Evolutionary conservation across 2,797 vertebrate species (phyloP).

Genomic region (Pithecia hirsuta): DNA sequence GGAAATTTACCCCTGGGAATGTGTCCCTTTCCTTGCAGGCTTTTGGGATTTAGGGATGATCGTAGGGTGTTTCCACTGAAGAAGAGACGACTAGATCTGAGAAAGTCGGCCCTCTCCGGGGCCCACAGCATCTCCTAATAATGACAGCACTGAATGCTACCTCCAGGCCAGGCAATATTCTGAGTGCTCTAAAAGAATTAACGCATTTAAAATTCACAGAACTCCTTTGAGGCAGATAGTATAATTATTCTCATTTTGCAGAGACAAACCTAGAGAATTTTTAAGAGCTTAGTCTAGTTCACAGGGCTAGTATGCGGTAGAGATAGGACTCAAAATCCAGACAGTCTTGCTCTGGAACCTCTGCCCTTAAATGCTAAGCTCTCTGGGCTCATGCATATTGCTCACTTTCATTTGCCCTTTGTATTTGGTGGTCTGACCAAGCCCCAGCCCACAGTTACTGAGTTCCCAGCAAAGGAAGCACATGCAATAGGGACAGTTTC

Average conservation of each 20-base stretch:
- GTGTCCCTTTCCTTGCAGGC: neutral
- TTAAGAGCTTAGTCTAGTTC: neutral
- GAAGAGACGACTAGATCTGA: neutral
- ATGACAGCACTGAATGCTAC: neutral
- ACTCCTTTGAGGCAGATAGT: conserved; percentile 13
- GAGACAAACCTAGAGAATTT: neutral
- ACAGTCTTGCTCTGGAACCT: neutral
- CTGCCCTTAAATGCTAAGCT: neutral
- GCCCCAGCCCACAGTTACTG: neutral
- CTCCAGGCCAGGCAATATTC: neutral
- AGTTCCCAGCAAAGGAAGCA: neutral
- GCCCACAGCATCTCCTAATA: neutral
- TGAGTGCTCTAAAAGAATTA: neutral
- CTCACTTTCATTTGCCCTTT: neutral
- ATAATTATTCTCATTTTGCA: conserved; percentile 49
- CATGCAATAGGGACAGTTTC: neutral
- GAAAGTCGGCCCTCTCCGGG: neutral
- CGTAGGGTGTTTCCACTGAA: neutral
- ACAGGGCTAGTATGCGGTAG: neutral
- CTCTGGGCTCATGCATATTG: neutral
- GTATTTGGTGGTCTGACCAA: neutral
- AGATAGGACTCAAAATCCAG: neutral
- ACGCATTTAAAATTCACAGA: conserved; percentile 21
- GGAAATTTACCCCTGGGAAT: neutral
- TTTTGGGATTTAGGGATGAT: neutral